phyloP scores from a whole-genome alignment of 1,140 invertebrate genomes.

The Zophobas atratus region DNA sequence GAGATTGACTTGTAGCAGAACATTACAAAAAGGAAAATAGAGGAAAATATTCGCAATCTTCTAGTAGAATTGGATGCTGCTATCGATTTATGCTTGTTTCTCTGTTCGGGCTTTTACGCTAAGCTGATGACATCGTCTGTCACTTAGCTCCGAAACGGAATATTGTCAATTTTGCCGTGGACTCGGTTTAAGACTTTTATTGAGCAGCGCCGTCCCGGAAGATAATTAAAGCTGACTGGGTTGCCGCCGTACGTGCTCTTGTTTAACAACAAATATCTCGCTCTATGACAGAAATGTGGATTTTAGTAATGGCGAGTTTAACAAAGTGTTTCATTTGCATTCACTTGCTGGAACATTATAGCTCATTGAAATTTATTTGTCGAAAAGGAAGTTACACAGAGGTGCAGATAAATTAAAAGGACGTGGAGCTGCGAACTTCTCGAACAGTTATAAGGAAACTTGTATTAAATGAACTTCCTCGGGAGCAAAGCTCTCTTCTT shows the following conservation, averaged over 20 bases:
- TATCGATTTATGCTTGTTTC: conserved; percentile 17
- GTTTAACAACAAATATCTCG: too few relatives aligned
- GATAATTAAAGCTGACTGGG: too few relatives aligned
- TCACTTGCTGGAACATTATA: conserved; percentile 1
- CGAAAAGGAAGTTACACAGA: conserved; percentile 7
- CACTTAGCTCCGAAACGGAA: conserved; percentile 3
- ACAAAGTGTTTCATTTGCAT: conserved; percentile 24
- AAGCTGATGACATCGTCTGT: conserved; percentile 16
- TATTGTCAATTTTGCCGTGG: not conserved
- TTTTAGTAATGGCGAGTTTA: not conserved
- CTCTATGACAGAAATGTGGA: not conserved
- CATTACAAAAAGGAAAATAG: conserved; percentile 4
- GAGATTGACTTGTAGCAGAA: conserved; percentile 26
- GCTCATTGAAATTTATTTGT: conserved; percentile 17
- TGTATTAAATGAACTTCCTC: conserved; percentile 15
- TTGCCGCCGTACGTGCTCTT: too few relatives aligned
- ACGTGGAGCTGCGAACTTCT: not conserved
- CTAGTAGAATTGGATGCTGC: conserved; percentile 1
- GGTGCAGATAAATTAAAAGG: conserved; percentile 11
- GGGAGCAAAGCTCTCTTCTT: not conserved
- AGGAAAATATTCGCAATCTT: conserved; percentile 2
- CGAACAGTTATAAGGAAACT: conserved; percentile 8
- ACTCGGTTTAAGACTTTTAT: too few relatives aligned
- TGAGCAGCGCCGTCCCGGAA: too few relatives aligned
- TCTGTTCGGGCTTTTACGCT: conserved; percentile 6